phyloP scores from a whole-genome alignment of 2,888 invertebrate genomes.

The Epinotia bilunana region DNA sequence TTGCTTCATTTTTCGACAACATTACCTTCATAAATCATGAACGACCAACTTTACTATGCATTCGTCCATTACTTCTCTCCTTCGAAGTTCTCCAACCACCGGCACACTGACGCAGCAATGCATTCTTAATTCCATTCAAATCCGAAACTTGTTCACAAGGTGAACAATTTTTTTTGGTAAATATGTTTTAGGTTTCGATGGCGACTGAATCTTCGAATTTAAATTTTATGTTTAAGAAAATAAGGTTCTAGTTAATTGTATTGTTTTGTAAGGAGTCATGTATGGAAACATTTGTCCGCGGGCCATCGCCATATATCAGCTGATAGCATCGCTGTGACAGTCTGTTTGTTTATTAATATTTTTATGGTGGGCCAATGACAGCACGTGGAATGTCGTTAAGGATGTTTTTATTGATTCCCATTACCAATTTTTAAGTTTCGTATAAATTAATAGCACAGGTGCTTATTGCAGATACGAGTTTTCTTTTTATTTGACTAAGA shows the following conservation, averaged over 20 bases:
- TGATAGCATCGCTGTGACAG: slow-evolving; percentile 52
- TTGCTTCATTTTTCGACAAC: slow-evolving; percentile 39
- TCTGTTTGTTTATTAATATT: slow-evolving; percentile 53
- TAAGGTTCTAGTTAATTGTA: slow-evolving; percentile 5
- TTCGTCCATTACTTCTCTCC: slow-evolving; percentile 9
- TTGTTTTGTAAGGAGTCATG: slow-evolving; percentile 42
- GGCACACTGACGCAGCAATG: slow-evolving; percentile 37
- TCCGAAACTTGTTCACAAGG: slow-evolving; percentile 1
- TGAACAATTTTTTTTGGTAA: slow-evolving; percentile 29
- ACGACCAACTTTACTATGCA: background rate
- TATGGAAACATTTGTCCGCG: slow-evolving; percentile 51
- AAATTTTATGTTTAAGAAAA: background rate
- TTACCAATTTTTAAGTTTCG: slow-evolving; percentile 32
- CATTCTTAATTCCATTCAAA: background rate
- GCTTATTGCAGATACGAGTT: background rate
- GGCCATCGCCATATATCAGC: slow-evolving; percentile 54
- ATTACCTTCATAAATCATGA: slow-evolving; percentile 20
- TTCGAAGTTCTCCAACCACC: background rate
- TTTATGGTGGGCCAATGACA: slow-evolving; percentile 50
- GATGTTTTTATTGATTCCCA: slow-evolving; percentile 48
- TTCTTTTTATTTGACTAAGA: background rate
- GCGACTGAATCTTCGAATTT: background rate
- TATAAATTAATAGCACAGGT: slow-evolving; percentile 25
- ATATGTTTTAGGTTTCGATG: background rate
- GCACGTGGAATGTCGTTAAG: slow-evolving; percentile 46